Evolutionary conservation across 23 tunicate genomes (phyloP), one percentile per base, ranked within the genome.

Genomic region (Styela clava): DNA sequence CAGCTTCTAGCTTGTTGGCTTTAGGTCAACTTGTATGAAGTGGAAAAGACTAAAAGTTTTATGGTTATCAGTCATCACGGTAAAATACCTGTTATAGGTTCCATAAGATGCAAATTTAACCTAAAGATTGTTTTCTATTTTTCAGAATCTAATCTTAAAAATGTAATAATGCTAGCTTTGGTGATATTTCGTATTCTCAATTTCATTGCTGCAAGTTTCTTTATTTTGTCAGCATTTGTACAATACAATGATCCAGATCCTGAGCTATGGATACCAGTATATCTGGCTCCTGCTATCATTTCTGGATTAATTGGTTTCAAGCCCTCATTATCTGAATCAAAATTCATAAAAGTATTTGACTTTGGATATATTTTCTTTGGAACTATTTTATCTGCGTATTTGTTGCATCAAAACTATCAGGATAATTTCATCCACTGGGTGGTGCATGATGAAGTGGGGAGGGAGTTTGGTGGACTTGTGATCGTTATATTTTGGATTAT

Each of bases 401-500:
- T 52, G 24, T 18, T 74, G 52, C 52, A 27, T 34, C 19, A 24
- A 21, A 22, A 31, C 33, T 36, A 35, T 26, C 78, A 78, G 28
- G 67, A 85, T 9, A 63, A 77, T 34, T 1, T 85, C 32, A 27
- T 78, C 16, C 68, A 68, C 32, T 85, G 88, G 88, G 34, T 85
- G 2, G 31, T 85, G 2, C 83, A 85, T 44, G 78, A 85, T 67
- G 88, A 85, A 78, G 78, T 77, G 33, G 88, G 88, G 20, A 71
- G 89, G 0, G 89, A 86, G 68, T 86, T 86, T 72, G 84, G 84
- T 34, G 89, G 89, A 2, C 62, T 86, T 1, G 30, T 79, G 19
- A 69, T 86, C 33, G 83, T 86, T 30, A 34, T 73, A 20, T 61
- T 86, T 3, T 86, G 89, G 89, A 44, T 79, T 52, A 56, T 35